These are phyloP conservation scores for Rhopalosiphum nymphaeae DNA, from an alignment of 2,888 invertebrate genomes.

Conservation along the genomic window DNA sequence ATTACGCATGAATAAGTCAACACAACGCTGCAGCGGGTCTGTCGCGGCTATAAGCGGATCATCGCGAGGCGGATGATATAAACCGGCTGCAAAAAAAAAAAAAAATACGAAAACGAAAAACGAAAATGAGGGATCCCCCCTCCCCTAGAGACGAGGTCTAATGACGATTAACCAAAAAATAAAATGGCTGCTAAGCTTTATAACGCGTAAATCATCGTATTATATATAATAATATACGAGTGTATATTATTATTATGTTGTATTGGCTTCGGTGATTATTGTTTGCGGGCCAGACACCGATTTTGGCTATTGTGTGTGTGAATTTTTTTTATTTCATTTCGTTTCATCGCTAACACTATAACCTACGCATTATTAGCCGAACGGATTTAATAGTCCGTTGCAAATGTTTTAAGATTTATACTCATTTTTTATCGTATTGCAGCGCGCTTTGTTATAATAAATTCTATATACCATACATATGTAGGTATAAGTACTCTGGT, in stretches of 20 bases:
- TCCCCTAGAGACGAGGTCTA: not conserved
- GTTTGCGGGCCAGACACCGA: conserved; percentile 27
- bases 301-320: conserved; percentile 30
- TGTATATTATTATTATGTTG: not conserved
- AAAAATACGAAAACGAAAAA: not conserved
- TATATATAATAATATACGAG: not conserved
- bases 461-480: not conserved
- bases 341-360: not conserved
- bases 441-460: not conserved
- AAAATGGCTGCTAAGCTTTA: conserved; percentile 61
- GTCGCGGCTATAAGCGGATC: conserved; percentile 55
- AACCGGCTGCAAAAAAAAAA: conserved; percentile 49
- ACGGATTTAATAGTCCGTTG: conserved; percentile 61
- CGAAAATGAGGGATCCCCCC: conserved; percentile 19
- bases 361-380: conserved; percentile 22
- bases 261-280: conserved; percentile 47
- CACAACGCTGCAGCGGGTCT: conserved; percentile 52
- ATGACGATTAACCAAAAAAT: conserved; percentile 59
- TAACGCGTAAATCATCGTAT: not conserved
- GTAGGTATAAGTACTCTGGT: not conserved
- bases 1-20: conserved; percentile 64
- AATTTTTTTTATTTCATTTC: conserved; percentile 17
- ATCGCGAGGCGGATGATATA: conserved; percentile 19
- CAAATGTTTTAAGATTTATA: conserved; percentile 51
- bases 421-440: not conserved